Percentiles rank a stretch among this genome's conserved stretches.
Conservation (phyloP, 2,888 invertebrate species). For the Amphipoea oculea region DNA sequence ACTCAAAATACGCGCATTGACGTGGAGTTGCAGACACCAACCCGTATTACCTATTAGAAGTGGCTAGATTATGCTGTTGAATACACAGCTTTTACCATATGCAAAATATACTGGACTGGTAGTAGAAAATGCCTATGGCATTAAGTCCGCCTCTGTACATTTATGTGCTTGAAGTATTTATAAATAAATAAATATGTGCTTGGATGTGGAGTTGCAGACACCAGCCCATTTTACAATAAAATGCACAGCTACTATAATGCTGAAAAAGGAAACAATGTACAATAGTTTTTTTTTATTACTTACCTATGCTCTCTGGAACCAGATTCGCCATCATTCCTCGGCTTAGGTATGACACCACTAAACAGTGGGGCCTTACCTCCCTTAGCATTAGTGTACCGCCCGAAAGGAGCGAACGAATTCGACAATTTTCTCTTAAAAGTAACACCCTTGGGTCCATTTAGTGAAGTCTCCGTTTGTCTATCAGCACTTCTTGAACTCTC, state of each 20-base stretch:
- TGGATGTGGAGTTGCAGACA: not conserved
- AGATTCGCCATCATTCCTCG: conserved; percentile 78
- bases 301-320: conserved; percentile 83
- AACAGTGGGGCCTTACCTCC: conserved; percentile 77
- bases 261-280: not conserved
- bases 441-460: conserved; percentile 81
- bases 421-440: conserved; percentile 80
- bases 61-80: not conserved
- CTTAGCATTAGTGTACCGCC: conserved; percentile 78
- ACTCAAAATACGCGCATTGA: too few species aligned
- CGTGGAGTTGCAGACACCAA: too few species aligned
- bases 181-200: too few species aligned
- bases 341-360: conserved; percentile 83
- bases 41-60: not conserved
- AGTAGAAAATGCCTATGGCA: too few species aligned
- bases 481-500: conserved; percentile 81
- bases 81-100: not conserved
- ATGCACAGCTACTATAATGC: not conserved
- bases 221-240: not conserved
- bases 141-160: too few species aligned
- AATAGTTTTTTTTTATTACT: not conserved
- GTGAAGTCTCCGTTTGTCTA: conserved; percentile 83
- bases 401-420: conserved; percentile 84
- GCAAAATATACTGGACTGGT: too few species aligned
- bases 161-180: too few species aligned